Percentiles rank a stretch among this genome's conserved stretches.
Evolutionary conservation across 2,888 invertebrate genomes (phyloP).

Genomic region (Gerosis bhagava): DNA sequence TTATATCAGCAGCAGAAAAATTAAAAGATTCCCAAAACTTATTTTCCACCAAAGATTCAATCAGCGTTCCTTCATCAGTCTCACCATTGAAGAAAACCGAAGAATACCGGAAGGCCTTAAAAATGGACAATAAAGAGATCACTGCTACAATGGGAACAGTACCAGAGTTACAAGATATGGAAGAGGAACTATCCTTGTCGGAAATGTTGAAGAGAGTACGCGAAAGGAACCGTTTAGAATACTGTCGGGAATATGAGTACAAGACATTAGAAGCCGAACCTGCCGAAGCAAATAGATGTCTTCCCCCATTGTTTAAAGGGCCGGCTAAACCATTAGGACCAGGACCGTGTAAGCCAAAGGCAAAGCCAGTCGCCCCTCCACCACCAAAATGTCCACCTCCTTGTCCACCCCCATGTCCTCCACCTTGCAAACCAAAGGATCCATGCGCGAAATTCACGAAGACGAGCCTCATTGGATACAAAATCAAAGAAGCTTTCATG

Average conservation of each 20-base stretch:
- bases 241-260: slow-evolving; percentile 34
- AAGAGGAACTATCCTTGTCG: slow-evolving; percentile 42
- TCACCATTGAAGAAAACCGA: too few relatives aligned
- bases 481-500: slow-evolving; percentile 9
- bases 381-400: slow-evolving; percentile 35
- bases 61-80: slow-evolving; percentile 7
- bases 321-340: slow-evolving; percentile 26
- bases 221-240: slow-evolving; percentile 42
- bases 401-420: slow-evolving; percentile 28
- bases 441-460: slow-evolving; percentile 26
- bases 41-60: slow-evolving; percentile 2
- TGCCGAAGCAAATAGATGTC: slow-evolving; percentile 16
- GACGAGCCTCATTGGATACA: slow-evolving; percentile 8
- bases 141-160: slow-evolving; percentile 24
- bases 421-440: slow-evolving; percentile 17
- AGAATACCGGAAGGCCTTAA: too few relatives aligned
- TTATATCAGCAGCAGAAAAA: not conserved
- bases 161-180: slow-evolving; percentile 29
- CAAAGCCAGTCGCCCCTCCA: slow-evolving; percentile 34
- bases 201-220: slow-evolving; percentile 51
- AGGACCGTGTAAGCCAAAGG: slow-evolving; percentile 30
- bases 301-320: slow-evolving; percentile 32
- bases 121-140: slow-evolving; percentile 1
- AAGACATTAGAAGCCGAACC: slow-evolving; percentile 36
- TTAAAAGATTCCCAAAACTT: not conserved